Conservation (phyloP, 2,888 invertebrate genomes). For the Criorhina ranunculi region DNA sequence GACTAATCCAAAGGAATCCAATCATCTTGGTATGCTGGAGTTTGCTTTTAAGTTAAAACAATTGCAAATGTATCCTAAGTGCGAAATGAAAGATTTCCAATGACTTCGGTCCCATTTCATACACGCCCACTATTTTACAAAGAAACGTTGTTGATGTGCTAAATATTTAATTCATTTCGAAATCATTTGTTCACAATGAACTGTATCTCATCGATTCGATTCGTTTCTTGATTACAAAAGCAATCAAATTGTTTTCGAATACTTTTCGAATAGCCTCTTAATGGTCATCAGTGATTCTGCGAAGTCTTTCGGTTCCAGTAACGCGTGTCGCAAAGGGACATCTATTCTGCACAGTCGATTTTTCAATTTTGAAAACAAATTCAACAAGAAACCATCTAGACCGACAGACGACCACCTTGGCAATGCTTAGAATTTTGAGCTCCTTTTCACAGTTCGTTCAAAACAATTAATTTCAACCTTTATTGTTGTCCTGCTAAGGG, state of each 20-base stretch:
- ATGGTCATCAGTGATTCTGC: conserved; percentile 74
- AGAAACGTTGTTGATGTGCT: not conserved
- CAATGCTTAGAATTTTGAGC: conserved; percentile 44
- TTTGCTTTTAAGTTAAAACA: no score
- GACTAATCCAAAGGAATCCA: no score
- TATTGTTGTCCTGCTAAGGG: conserved; percentile 42
- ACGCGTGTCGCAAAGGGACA: conserved; percentile 70
- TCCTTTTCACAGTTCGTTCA: conserved; percentile 67
- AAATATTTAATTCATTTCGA: conserved; percentile 17
- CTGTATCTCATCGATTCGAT: conserved; percentile 48
- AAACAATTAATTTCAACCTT: conserved; percentile 70
- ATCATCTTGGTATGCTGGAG: no score
- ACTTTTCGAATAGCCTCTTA: conserved; percentile 68
- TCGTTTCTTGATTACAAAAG: conserved; percentile 26
- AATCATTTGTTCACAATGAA: conserved; percentile 1
- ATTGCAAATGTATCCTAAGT: no score
- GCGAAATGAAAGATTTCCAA: no score
- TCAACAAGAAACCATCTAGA: conserved; percentile 28
- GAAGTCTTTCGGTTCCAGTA: conserved; percentile 48
- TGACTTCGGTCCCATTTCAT: not conserved
- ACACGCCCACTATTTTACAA: conserved; percentile 5
- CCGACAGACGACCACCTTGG: conserved; percentile 57
- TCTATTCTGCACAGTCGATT: conserved; percentile 29
- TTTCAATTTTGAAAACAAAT: conserved; percentile 28
- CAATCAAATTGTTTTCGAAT: conserved; percentile 60